phyloP scores from a whole-genome alignment of 2,797 vertebrate genomes.

The Diceros bicornis region DNA sequence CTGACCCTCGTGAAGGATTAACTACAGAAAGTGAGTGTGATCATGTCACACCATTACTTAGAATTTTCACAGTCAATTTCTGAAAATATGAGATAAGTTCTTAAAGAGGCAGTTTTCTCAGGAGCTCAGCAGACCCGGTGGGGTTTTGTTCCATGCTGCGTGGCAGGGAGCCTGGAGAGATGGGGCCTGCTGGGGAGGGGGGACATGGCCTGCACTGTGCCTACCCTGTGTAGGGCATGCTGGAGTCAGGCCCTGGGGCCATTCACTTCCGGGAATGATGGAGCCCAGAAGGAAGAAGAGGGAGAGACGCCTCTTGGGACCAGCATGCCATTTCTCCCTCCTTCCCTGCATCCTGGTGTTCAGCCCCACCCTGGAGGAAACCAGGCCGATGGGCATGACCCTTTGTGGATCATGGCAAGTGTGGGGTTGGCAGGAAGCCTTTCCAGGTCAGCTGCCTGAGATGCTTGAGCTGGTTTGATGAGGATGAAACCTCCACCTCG shows the following conservation, averaged over 20 bases:
- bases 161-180: conserved; percentile 58
- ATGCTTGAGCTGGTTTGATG: no score
- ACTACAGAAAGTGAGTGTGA: conserved; percentile 93
- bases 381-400: accelerated
- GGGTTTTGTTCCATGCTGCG: conserved; percentile 70
- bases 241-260: neutral
- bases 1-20: conserved; percentile 93
- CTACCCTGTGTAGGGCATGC: neutral
- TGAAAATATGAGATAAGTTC: conserved; percentile 90
- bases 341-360: no score
- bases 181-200: neutral
- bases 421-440: no score
- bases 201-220: neutral
- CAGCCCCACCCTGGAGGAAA: neutral
- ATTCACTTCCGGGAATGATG: accelerated
- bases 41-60: conserved; percentile 93
- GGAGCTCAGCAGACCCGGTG: conserved; percentile 79
- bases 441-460: neutral
- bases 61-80: conserved; percentile 93
- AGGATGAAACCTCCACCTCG: neutral
- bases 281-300: neutral
- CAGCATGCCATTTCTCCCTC: neutral
- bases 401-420: accelerated
- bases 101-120: conserved; percentile 88
- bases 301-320: neutral